Evolutionary conservation across 2,888 invertebrate species (phyloP).

Genomic region (Polyploca ridens): DNA sequence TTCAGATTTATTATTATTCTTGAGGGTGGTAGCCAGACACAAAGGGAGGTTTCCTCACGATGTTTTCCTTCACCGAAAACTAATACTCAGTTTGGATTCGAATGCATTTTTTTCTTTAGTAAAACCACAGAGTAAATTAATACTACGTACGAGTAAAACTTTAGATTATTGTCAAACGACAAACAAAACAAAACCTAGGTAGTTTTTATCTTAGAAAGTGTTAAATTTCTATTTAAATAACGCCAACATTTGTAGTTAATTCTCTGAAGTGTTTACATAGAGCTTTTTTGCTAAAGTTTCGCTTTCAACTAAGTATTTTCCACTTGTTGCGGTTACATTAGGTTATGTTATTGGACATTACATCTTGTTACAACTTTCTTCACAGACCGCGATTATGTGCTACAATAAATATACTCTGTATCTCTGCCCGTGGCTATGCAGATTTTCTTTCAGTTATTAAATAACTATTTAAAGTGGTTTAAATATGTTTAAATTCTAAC

Average conservation of each 20-base stretch:
- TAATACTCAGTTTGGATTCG: too few relatives aligned
- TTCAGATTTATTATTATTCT: too few relatives aligned
- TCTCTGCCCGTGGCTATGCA: background rate
- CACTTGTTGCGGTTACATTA: slow-evolving; percentile 29
- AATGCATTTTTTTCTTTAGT: too few relatives aligned
- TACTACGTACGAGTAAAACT: too few relatives aligned
- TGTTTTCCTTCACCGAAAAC: too few relatives aligned
- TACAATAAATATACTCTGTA: background rate
- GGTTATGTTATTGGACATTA: slow-evolving; percentile 18
- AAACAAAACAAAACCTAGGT: background rate
- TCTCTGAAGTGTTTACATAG: background rate
- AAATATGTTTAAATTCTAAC: too few relatives aligned
- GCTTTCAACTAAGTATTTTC: slow-evolving; percentile 17
- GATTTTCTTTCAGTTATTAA: background rate
- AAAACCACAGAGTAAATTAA: too few relatives aligned
- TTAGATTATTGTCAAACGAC: background rate
- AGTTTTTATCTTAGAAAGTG: background rate
- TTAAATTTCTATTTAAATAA: background rate
- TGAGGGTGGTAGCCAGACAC: too few relatives aligned
- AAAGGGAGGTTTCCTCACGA: too few relatives aligned
- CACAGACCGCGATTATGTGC: slow-evolving; percentile 19
- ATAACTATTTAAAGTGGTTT: too few relatives aligned
- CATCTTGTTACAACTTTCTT: slow-evolving; percentile 31
- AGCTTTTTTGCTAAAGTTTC: slow-evolving; percentile 6
- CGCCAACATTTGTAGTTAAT: slow-evolving; percentile 3